Base-by-base conservation (phyloP, 2,888 invertebrate genomes). In the Drosophila formosana region DNA sequence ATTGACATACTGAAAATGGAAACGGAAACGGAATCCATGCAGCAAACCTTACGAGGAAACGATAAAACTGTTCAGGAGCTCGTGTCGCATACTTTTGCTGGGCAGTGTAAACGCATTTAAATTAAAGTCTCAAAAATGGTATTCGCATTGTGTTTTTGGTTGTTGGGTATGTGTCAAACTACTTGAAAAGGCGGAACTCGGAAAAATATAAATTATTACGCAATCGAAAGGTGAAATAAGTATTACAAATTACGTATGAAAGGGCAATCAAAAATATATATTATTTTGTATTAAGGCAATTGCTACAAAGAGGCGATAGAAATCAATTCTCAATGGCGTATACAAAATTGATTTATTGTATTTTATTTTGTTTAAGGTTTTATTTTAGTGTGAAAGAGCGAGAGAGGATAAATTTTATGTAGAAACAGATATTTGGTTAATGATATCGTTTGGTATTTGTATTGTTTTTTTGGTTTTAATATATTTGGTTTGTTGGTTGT, bases 291-390 rank as follows among this genome's bases (percentile, higher is more conserved):
- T n/a, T 18, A 73, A 75, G 74, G 72, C 76, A 76, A 80, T 73
- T 70, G 72, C 89, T 89, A 86, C 75, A 70, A 63, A 87, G 74
- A 84, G 74, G 77, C 78, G 47, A 66, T 74, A 67, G 50, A 78
- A 80, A 82, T 72, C 72, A 78, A 78, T 66, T 74, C 58, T 76
- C 69, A 76, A 72, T 80, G 47, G 58, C 72, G 66, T 63, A 63
- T 77, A 66, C 43, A 68, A 61, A 66, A 71, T 67, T 69, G 64
- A 61, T 73, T 71, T 68, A 50, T 58, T 65, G n/a, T 66, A 53
- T 32, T 28, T 39, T 62, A 41, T 66, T 60, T 72, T 62, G 68
- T 58, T 60, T 69, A 58, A 43, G 45, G 55, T 69, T 66, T 62
- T 55, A 60, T 60, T 60, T 55, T 32, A 28, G 50, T 56, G 61